Evolutionary conservation across 2,888 invertebrate species (phyloP).

Genomic region (Heliconius hortense): DNA sequence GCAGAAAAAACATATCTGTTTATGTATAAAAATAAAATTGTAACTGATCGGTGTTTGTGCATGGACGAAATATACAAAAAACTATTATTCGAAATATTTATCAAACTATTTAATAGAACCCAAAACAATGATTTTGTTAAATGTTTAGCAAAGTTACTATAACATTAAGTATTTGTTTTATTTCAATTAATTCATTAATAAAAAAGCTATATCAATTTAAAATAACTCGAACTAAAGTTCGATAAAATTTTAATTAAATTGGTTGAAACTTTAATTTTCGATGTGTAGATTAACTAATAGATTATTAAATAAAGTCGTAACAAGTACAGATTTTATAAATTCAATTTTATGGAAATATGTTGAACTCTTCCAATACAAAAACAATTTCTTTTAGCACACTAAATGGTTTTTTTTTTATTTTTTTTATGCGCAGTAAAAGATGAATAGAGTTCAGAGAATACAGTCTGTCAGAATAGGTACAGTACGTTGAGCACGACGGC

Average conservation of each 20-base stretch:
- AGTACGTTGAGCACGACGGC: constrained; percentile 24
- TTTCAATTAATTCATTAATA: too few species aligned
- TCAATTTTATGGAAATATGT: neutral
- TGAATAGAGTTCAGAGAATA: constrained; percentile 21
- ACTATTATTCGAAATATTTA: neutral
- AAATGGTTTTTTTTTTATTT: constrained; percentile 18
- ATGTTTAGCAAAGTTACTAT: neutral
- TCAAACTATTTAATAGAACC: neutral
- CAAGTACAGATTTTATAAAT: neutral
- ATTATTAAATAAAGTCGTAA: neutral
- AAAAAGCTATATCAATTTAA: too few species aligned
- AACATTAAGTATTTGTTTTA: neutral
- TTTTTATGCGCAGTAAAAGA: constrained; percentile 8
- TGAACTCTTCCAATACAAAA: neutral
- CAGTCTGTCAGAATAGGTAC: constrained; percentile 14
- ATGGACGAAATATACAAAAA: too few species aligned
- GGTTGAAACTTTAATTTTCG: too few species aligned
- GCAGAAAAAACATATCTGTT: neutral
- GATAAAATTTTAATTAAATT: too few species aligned
- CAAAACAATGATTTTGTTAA: neutral
- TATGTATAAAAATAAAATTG: too few species aligned
- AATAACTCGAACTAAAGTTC: too few species aligned
- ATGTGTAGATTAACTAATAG: too few species aligned
- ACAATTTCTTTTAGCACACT: neutral
- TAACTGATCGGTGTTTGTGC: neutral